Conservation (phyloP, 2,113 vertebrate species). For the Noctilio leporinus region DNA sequence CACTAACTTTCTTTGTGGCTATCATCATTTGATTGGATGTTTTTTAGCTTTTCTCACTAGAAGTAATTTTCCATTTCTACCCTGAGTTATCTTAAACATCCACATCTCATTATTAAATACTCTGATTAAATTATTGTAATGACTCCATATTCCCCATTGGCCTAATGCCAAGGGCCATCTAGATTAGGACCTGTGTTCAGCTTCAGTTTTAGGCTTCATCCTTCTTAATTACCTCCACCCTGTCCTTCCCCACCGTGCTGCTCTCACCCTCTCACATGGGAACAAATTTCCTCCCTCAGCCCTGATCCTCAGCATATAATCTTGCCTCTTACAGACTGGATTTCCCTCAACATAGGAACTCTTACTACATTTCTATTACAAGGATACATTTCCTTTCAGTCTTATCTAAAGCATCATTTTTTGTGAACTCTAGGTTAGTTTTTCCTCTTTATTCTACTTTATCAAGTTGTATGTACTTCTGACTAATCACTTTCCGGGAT, state of each 20-base stretch:
- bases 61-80: not conserved
- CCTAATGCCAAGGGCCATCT: not conserved
- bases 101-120: not conserved
- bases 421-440: not conserved
- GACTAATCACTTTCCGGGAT: not conserved
- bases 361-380: not conserved
- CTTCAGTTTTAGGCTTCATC: not conserved
- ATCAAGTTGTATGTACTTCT: not conserved
- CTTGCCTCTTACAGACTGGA: not conserved
- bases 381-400: not conserved
- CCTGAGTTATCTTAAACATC: not conserved
- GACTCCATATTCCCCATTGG: not conserved
- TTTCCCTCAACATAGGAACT: not conserved
- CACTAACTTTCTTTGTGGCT: not conserved
- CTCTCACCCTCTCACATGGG: no score
- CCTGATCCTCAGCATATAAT: not conserved
- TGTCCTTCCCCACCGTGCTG: not conserved
- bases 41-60: not conserved
- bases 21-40: not conserved
- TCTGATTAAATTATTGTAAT: not conserved
- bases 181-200: not conserved
- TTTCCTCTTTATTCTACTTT: not conserved
- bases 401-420: not conserved
- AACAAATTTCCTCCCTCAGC: not conserved
- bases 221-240: not conserved